Evolutionary conservation across 2,888 invertebrate species (phyloP).

Genomic region (Blastobasis lacticolella): DNA sequence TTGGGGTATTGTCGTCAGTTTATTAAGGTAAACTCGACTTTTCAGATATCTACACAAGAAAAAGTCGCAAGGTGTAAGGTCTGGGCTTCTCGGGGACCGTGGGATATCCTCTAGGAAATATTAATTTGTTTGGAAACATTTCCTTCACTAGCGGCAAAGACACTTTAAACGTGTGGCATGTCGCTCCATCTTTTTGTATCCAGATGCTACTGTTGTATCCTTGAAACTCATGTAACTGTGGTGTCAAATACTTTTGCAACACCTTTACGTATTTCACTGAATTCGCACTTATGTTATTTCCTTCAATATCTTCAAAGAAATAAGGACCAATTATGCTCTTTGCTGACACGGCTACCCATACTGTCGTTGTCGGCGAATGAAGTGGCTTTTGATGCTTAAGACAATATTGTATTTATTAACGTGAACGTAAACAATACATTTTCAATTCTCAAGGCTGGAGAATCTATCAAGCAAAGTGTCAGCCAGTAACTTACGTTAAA

Average conservation of each 20-base stretch:
- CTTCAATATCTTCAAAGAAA: slow-evolving; percentile 6
- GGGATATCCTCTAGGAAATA: too few species aligned
- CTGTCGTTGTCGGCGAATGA: slow-evolving; percentile 6
- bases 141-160: background rate
- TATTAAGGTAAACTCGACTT: background rate
- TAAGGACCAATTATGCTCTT: slow-evolving; percentile 8
- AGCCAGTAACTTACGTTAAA: too few species aligned
- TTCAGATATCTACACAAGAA: too few species aligned
- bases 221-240: too few species aligned
- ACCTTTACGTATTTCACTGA: slow-evolving; percentile 5
- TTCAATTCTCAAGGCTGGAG: too few species aligned
- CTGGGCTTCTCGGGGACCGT: too few species aligned
- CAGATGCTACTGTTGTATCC: slow-evolving; percentile 1
- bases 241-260: slow-evolving; percentile 6
- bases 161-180: slow-evolving; percentile 5
- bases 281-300: slow-evolving; percentile 5
- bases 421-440: background rate
- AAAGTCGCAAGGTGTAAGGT: too few species aligned
- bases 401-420: background rate
- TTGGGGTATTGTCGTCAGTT: slow-evolving; percentile 1
- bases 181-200: slow-evolving; percentile 7
- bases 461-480: too few species aligned
- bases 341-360: slow-evolving; percentile 9
- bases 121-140: too few species aligned
- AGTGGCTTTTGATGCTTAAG: slow-evolving; percentile 3